Percentiles rank a stretch among this genome's conserved stretches.
Evolutionary conservation across 1,140 invertebrate species (phyloP).

Genomic region (Sweltsa coloradensis): DNA sequence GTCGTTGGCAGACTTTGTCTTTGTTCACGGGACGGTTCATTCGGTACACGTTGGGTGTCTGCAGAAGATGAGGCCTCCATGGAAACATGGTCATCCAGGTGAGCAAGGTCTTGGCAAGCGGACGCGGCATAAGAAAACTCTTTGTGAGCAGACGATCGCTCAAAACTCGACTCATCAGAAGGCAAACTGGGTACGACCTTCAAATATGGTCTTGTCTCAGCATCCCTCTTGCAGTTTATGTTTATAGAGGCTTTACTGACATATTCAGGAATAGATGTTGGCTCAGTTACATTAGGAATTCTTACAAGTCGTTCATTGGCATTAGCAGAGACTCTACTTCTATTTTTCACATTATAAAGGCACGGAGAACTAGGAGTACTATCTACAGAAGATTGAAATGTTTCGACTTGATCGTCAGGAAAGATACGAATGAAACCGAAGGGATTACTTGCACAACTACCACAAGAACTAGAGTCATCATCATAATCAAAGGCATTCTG

Average conservation of each 20-base stretch:
- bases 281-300: too few relatives aligned
- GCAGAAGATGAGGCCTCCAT: background rate
- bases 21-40: background rate
- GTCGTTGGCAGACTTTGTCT: constrained; percentile 6
- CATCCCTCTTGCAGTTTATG: background rate
- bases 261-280: too few relatives aligned
- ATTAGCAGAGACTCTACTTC: too few relatives aligned
- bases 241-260: background rate
- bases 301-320: too few relatives aligned
- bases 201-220: background rate
- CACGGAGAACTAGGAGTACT: too few relatives aligned
- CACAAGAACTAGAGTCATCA: constrained; percentile 24
- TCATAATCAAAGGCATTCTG: constrained; percentile 16
- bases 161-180: constrained; percentile 10
- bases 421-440: constrained; percentile 49
- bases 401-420: too few relatives aligned
- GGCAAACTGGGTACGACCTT: too few relatives aligned
- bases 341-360: too few relatives aligned
- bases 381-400: too few relatives aligned
- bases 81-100: constrained; percentile 37
- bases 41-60: background rate
- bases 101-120: constrained; percentile 50
- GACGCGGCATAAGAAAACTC: constrained; percentile 32
- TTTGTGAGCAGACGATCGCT: constrained; percentile 8
- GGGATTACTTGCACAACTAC: constrained; percentile 41